Percentiles rank a stretch among this genome's conserved stretches.
phyloP scores from a whole-genome alignment of 1,140 invertebrate genomes.

The Campoletis sonorensis region DNA sequence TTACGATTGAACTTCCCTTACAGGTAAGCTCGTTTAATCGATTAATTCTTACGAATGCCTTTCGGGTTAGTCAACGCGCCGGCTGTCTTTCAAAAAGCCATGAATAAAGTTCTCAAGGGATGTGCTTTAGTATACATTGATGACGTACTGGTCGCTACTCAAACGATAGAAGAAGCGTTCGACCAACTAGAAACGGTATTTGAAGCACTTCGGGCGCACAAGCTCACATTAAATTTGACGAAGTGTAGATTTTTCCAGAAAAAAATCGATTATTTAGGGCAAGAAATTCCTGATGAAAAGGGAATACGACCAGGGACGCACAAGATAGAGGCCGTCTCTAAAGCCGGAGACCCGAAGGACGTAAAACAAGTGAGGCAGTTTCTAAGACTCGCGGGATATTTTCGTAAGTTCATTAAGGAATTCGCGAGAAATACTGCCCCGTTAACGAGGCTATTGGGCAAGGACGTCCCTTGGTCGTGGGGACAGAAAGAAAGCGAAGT shows the following conservation, averaged over 20 bases:
- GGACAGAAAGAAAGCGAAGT: neutral
- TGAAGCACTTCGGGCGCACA: conserved; percentile 37
- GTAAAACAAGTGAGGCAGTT: conserved; percentile 61
- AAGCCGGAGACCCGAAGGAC: conserved; percentile 48
- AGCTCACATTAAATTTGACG: conserved; percentile 49
- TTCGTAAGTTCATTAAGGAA: conserved; percentile 60
- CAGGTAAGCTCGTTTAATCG: too few species aligned
- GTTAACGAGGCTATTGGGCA: conserved; percentile 56
- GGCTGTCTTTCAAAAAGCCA: conserved; percentile 15
- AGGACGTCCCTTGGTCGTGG: conserved; percentile 42
- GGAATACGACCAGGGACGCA: conserved; percentile 52
- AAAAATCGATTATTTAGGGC: conserved; percentile 60
- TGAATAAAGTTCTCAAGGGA: conserved; percentile 14
- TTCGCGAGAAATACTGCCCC: conserved; percentile 57
- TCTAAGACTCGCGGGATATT: conserved; percentile 65
- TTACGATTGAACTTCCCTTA: too few species aligned
- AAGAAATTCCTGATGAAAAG: conserved; percentile 58
- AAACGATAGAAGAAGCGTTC: conserved; percentile 48
- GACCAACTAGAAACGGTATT: conserved; percentile 52
- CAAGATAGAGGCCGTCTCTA: conserved; percentile 47
- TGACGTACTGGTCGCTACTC: conserved; percentile 48
- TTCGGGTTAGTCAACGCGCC: conserved; percentile 20
- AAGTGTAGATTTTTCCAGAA: too few species aligned
- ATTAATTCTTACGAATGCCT: conserved; percentile 27
- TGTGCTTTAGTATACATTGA: conserved; percentile 47